phyloP scores from a whole-genome alignment of 2,888 invertebrate genomes.

The Geotrupes spiniger region DNA sequence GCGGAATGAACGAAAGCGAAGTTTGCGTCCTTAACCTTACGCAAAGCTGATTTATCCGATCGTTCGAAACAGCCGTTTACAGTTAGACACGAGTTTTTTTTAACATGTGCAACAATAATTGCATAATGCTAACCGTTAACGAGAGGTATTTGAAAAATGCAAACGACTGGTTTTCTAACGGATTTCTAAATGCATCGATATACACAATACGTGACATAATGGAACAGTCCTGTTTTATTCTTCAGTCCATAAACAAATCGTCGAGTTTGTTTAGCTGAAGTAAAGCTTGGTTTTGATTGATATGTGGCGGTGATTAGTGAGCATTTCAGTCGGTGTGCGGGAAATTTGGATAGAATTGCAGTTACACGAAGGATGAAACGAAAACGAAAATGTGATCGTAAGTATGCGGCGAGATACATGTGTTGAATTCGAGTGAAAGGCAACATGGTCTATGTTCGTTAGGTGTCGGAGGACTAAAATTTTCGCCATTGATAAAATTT shows the following conservation, averaged over 20 bases:
- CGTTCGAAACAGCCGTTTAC: background rate
- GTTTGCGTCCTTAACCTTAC: background rate
- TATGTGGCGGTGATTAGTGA: no score
- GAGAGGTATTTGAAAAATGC: background rate
- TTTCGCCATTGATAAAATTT: no score
- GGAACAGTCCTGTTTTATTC: background rate
- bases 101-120: background rate
- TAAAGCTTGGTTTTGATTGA: no score
- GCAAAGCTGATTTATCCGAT: background rate
- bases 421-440: no score
- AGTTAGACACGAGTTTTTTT: constrained; percentile 5
- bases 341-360: no score
- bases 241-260: constrained; percentile 3
- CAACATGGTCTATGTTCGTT: no score
- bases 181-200: background rate
- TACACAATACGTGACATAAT: background rate
- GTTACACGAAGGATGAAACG: no score
- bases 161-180: constrained; percentile 1
- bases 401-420: no score
- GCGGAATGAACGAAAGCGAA: background rate
- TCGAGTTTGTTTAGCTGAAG: no score
- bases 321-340: no score
- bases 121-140: constrained; percentile 2
- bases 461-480: no score
- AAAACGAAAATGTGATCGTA: no score